Evolutionary conservation across 2,888 invertebrate species (phyloP).

Genomic region (Conops quadrifasciatus): DNA sequence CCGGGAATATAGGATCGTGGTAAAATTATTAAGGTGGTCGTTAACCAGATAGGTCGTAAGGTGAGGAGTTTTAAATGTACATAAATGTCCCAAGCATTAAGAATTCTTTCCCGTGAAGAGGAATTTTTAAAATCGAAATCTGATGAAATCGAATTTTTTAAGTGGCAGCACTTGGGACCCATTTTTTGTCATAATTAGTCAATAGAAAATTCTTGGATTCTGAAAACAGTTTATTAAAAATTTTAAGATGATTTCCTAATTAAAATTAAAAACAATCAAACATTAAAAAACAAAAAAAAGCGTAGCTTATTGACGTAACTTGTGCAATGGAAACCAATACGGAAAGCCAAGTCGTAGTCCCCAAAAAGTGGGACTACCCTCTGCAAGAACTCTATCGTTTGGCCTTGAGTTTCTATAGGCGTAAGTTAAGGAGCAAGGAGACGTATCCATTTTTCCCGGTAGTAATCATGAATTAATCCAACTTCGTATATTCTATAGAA

Average conservation of each 20-base stretch:
- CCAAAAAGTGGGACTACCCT: constrained; percentile 74
- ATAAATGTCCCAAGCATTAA: no score
- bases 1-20: no score
- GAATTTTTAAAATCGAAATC: no score
- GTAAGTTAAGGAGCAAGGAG: constrained; percentile 68
- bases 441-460: no score
- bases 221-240: neutral
- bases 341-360: constrained; percentile 33
- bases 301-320: neutral
- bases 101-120: no score
- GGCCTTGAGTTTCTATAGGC: constrained; percentile 92
- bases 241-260: constrained; percentile 2
- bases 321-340: constrained; percentile 9
- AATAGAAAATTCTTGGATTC: neutral
- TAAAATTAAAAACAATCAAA: neutral
- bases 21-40: no score
- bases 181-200: constrained; percentile 4
- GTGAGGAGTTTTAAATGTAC: no score
- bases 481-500: constrained; percentile 72
- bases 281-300: constrained; percentile 6
- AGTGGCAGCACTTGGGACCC: neutral
- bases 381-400: constrained; percentile 86
- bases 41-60: no score
- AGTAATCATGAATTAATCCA: no score
- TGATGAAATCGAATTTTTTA: no score